phyloP scores from a whole-genome alignment of 2,113 vertebrate species.

The Mirza zaza region DNA sequence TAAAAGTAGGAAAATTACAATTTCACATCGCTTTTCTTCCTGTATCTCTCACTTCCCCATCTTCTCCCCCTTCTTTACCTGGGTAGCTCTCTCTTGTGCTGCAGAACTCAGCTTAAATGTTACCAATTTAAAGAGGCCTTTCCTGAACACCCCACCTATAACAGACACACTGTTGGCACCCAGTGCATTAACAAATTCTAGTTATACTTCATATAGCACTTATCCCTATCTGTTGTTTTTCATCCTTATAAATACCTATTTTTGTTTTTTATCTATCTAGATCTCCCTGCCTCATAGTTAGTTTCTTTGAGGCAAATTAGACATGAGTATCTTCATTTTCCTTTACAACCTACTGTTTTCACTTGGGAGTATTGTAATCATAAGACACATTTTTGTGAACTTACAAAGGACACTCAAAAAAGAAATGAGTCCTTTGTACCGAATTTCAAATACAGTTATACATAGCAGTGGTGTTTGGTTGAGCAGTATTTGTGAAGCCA shows the following conservation, averaged over 20 bases:
- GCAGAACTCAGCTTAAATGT: not conserved
- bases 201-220: not conserved
- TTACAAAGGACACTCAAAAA: not conserved
- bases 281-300: not conserved
- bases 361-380: not conserved
- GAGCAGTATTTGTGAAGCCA: not conserved
- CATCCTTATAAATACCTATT: not conserved
- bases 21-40: not conserved
- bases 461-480: not conserved
- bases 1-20: not conserved
- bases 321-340: not conserved
- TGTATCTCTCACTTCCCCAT: not conserved
- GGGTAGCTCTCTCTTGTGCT: not conserved
- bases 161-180: not conserved
- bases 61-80: not conserved
- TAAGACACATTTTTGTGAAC: not conserved
- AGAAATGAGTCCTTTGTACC: not conserved
- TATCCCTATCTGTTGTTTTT: not conserved
- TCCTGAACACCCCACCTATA: not conserved
- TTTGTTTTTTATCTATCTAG: not conserved
- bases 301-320: not conserved
- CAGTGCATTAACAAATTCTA: not conserved
- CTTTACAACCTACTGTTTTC: not conserved
- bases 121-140: not conserved
- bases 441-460: not conserved